Base-by-base conservation (phyloP, 2,888 invertebrate genomes). In the Ophioninae sp. region DNA sequence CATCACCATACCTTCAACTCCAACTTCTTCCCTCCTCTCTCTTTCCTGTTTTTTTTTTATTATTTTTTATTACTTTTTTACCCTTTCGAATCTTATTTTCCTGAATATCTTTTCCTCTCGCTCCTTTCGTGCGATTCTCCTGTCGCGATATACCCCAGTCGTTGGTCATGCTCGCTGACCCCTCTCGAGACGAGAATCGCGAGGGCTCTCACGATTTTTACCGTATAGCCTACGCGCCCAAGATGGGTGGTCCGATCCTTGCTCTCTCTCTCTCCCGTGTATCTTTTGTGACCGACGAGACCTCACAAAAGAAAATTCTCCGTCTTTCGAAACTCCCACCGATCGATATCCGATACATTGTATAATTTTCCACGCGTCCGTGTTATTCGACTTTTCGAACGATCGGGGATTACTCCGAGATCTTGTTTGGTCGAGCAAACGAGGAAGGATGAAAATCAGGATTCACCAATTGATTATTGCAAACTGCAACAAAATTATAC, bases 61-160 rank as follows among this genome's bases (percentile, higher is more conserved):
- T 72, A 41, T 57, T 64, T 61, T 17, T 67, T 50, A 23, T 73
- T 72, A 41, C 41, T 64, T 61, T 17, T 67, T 50, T 37, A 69
- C 41, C 37, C 8, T 77, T 88, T 88, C 85, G 82, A 86, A 86
- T 88, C 86, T 86, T 86, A 87, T 85, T 39, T 23, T 77, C 68
- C 37, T 20, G 10, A 76, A 76, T 50, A 44, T 44, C 56, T 30
- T 59, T 61, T 59, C 59, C 30, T 69, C 30, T 64, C 72, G 65
- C 41, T 64, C 30, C 13, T 37, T 65, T 41, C 68, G 23, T 13
- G 81, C 75, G 81, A 84, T 84, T 76, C 75, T 75, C 62, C 70
- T 72, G 81, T 81, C 75, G 81, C 84, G 84, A 84, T 84, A 84
- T 81, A 75, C 13, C 69, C 13, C 69, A 72, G 70, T 72, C 20